These are phyloP conservation scores for Odontothrips loti DNA, from an alignment of 2,888 invertebrate genomes.

Conservation along the genomic window DNA sequence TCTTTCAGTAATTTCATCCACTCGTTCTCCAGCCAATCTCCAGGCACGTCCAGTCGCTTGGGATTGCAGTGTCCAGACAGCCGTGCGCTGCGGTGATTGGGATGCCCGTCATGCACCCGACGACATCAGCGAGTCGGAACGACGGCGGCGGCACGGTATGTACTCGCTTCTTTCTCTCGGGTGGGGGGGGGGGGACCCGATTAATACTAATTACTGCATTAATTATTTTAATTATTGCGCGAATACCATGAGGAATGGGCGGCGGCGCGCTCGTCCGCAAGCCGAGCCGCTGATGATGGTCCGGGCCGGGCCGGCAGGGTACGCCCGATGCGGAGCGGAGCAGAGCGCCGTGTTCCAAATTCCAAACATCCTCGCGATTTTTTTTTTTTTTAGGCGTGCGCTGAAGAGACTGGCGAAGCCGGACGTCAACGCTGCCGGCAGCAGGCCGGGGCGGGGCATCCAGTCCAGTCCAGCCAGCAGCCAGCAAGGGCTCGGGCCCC, in stretches of 20 bases:
- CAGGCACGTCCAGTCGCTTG: neutral
- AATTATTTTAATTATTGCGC: conserved; percentile 25
- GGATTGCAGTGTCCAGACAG: neutral
- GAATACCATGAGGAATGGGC: neutral
- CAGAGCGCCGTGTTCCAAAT: neutral
- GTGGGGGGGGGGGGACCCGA: neutral
- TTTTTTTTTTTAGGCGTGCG: neutral
- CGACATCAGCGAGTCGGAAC: neutral
- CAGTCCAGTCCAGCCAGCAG: too few relatives aligned
- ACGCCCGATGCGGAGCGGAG: neutral
- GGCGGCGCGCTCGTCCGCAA: neutral
- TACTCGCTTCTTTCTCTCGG: neutral
- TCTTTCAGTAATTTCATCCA: too few relatives aligned
- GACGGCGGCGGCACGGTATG: neutral
- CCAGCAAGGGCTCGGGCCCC: too few relatives aligned
- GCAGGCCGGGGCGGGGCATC: too few relatives aligned
- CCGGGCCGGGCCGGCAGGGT: neutral
- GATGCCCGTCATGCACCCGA: neutral
- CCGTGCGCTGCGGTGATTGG: neutral
- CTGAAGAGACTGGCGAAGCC: too few relatives aligned
- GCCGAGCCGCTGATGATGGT: neutral
- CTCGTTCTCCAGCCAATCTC: neutral
- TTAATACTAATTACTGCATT: conserved; percentile 27
- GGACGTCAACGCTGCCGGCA: too few relatives aligned
- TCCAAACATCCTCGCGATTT: neutral